Base-by-base conservation (phyloP, 2,113 vertebrate species). In the Mormyrus lacerda region DNA sequence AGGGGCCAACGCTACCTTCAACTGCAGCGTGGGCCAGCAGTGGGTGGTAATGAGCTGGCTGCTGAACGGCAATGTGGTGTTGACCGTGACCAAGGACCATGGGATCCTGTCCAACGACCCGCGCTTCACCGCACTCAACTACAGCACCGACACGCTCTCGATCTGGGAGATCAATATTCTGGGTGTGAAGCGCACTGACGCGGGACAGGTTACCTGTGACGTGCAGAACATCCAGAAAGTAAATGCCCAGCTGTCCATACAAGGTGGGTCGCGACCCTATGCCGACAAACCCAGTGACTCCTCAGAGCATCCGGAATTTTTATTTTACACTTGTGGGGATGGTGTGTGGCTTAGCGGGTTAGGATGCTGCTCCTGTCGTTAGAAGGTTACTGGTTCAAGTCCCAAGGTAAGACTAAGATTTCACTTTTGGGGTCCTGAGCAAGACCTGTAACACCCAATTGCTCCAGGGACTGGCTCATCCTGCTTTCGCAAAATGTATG, bases 131-230 rank as follows among this genome's bases (percentile, higher is more conserved):
- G 94, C 93, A 27, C 19, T 0, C 6, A 90, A 93, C 91, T 92
- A 92, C 91, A 87, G 90, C 24, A 79, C 15, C 0, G 35, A 1
- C 0, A 79, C 83, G 65, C 27, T 1, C 6, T 47, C 27, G 53
- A 92, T 91, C 69, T 95, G 95, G 92, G 91, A 91, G 90, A 93
- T 96, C 76, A 89, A 24, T 84, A 93, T 96, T 2, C 88, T 48
- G 0, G 90, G 92, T 0, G 89, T 93, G 39, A 91, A 15, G 39
- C 91, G 88, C 15, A 19, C 0, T 0, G 44, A 93, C 9, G 9
- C 90, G 0, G 94, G 95, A 24, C 0, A 4, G 0, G 87, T 96
- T 17, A 35, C 1, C 3, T 96, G 96, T 92, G 61, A 7, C 0
- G 51, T 95, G 39, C 90, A 58, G 85, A 0, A 0, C 0, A 79